Percentiles rank a stretch among this genome's conserved stretches.
These are phyloP conservation scores for Villa cingulata DNA, from an alignment of 2,888 invertebrate species.

Conservation along the genomic window DNA sequence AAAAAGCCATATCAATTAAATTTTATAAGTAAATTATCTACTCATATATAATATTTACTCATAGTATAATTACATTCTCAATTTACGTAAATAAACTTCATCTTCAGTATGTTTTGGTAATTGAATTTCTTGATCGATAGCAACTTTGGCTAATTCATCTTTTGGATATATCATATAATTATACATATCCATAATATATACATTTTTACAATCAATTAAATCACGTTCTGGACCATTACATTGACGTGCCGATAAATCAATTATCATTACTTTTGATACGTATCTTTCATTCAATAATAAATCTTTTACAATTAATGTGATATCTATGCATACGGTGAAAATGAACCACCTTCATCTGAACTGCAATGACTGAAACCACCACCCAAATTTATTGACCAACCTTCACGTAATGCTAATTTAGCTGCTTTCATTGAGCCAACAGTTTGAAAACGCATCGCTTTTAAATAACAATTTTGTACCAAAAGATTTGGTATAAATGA, in stretches of 20 bases:
- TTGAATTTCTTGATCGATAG: conserved; percentile 53
- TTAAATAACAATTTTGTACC: conserved; percentile 54
- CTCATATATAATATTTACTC: no score
- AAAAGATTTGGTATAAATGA: conserved; percentile 56
- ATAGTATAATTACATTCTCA: conserved; percentile 42
- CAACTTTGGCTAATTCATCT: conserved; percentile 53
- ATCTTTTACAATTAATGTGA: conserved; percentile 55
- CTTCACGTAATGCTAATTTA: conserved; percentile 58
- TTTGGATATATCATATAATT: conserved; percentile 62
- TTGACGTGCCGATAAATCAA: conserved; percentile 80
- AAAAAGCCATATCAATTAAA: background rate
- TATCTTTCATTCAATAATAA: conserved; percentile 40
- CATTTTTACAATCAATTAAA: conserved; percentile 49
- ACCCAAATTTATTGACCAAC: conserved; percentile 75
- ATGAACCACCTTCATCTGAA: conserved; percentile 55
- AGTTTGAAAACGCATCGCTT: conserved; percentile 60
- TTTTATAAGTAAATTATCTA: conserved; percentile 18
- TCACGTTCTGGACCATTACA: conserved; percentile 72
- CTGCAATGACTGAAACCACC: conserved; percentile 80
- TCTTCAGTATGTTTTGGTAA: conserved; percentile 45
- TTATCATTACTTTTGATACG: conserved; percentile 59
- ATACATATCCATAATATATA: conserved; percentile 71
- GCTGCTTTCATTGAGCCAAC: conserved; percentile 59
- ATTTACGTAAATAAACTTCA: conserved; percentile 48
- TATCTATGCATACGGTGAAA: conserved; percentile 76